Evolutionary conservation across 1,140 invertebrate genomes (phyloP).

Genomic region (Asbolus verrucosus): DNA sequence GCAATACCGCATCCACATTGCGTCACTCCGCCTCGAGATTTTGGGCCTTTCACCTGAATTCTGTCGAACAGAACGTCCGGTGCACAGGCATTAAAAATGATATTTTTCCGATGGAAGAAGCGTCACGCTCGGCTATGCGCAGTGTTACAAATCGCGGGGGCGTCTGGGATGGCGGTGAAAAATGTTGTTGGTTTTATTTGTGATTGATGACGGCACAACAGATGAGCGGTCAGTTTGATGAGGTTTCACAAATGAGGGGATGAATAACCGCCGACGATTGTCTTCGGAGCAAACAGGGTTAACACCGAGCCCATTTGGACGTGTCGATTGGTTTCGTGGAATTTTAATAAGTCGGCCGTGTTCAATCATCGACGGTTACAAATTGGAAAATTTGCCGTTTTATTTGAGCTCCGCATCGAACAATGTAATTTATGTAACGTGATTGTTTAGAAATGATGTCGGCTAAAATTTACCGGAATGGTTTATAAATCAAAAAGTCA

Average conservation of each 20-base stretch:
- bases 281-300: conserved; percentile 1
- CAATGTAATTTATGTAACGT: conserved; percentile 28
- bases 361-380: conserved; percentile 16
- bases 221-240: not conserved
- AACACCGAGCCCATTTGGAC: not conserved
- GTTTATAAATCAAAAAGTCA: conserved; percentile 28
- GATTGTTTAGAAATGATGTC: not conserved
- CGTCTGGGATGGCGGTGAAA: conserved; percentile 1
- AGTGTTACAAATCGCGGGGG: not conserved
- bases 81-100: not conserved
- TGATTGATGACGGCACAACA: conserved; percentile 15
- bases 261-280: not conserved
- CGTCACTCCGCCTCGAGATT: too few species aligned
- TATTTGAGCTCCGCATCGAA: conserved; percentile 6
- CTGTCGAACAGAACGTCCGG: conserved; percentile 4
- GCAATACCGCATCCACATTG: too few species aligned
- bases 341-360: conserved; percentile 15
- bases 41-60: too few species aligned
- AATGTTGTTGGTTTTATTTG: conserved; percentile 18
- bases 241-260: not conserved
- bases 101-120: conserved; percentile 4
- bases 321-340: not conserved
- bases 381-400: conserved; percentile 20
- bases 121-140: conserved; percentile 3
- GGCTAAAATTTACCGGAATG: not conserved